Conservation (phyloP, 2,113 vertebrate species). For the Malurus alboscapulatus region DNA sequence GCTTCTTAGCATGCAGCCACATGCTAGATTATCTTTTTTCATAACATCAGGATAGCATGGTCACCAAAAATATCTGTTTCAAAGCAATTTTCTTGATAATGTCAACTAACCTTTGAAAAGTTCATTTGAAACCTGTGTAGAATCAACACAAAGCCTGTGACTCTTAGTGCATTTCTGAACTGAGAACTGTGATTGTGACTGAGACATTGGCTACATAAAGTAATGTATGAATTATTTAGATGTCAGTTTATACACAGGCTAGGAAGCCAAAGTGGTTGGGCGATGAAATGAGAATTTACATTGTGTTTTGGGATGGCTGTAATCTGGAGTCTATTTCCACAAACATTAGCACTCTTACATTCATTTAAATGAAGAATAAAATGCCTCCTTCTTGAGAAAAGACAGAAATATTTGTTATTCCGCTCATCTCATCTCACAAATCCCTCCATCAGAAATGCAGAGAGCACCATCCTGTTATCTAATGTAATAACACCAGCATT, state of each 20-base stretch:
- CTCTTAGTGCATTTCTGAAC: neutral
- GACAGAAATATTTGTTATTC: neutral
- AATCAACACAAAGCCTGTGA: neutral
- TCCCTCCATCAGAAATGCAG: neutral
- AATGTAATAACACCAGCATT: neutral
- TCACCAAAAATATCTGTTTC: neutral
- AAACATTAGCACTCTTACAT: neutral
- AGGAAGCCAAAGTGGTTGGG: neutral
- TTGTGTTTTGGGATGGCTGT: neutral
- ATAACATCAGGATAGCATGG: neutral
- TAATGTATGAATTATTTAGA: neutral
- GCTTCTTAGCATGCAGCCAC: neutral
- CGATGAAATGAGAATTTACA: neutral
- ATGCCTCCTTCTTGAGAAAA: neutral
- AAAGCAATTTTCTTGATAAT: neutral
- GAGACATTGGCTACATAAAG: neutral
- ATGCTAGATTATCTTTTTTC: neutral
- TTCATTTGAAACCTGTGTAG: neutral
- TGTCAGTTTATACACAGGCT: neutral
- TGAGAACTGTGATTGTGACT: neutral
- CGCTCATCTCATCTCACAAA: neutral
- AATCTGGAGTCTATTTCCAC: neutral
- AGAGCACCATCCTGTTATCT: neutral
- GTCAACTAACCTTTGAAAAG: neutral
- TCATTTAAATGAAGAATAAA: neutral